Base-by-base conservation (phyloP, 2,888 invertebrate genomes). In the Strigamia transsilvanica region DNA sequence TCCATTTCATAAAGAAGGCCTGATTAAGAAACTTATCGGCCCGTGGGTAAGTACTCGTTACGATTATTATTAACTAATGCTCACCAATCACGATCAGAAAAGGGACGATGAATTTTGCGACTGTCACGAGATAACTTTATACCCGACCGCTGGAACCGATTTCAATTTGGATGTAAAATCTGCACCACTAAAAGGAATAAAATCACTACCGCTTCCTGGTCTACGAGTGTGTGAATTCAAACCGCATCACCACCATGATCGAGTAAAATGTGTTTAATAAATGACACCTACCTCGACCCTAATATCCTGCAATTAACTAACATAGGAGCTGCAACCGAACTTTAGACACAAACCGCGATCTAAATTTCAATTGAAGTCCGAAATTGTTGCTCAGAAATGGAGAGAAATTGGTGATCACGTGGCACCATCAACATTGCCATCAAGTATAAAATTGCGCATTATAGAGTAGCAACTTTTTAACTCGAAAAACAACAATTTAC, bases 351-450 rank as follows among this genome's bases (percentile, higher is more conserved):
- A 15, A 51, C 6, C 51, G 51, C 1, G 6, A 51, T 15, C 51
- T 6, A 15, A 51, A 51, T 18, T 15, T 23, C 21, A 2, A 23
- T 66, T 18, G 2, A 9, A 66, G 9, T 66, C 61, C 18, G 21
- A 5, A 66, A 10, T 21, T 12, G 61, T 21, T 4, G 61, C 10
- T 0, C 10, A 21, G 18, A 66, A 15, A 18, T 66, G 61, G 61
- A n/a, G 7, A 66, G 1, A 23, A 4, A 66, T 66, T 66, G 61
- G 61, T 7, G 23, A 66, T 23, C 61, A 66, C 21, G 21, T 66
- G 18, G 61, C 61, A 21, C 61, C 61, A 2, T 66, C 61, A n/a
- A 66, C 61, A 21, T 66, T 66, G 12, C 61, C 61, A 21, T 66
- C 61, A 23, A 66, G 61, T 66, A 46, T 66, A 38, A 38, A 38